Evolutionary conservation across 2,797 vertebrate genomes (phyloP).

Genomic region (Myiotriccus ornatus): DNA sequence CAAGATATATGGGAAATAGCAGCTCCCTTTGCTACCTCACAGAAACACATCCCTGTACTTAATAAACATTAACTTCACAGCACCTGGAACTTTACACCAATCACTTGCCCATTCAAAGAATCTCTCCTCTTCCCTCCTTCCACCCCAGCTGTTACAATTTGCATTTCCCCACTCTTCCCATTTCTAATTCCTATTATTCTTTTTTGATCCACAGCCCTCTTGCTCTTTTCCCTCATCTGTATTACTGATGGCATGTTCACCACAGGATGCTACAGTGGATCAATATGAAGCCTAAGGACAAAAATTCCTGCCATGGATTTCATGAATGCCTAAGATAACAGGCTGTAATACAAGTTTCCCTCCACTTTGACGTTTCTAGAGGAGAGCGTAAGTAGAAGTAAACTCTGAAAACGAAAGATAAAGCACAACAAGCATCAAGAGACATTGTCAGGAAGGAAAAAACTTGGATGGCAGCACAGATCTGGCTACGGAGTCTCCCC

Average conservation of each 20-base stretch:
- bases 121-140: background rate
- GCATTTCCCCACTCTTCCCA: background rate
- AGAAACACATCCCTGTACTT: background rate
- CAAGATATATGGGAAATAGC: slow-evolving; percentile 4
- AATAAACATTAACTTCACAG: slow-evolving; percentile 31
- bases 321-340: background rate
- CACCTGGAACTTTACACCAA: slow-evolving; percentile 1
- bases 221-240: background rate
- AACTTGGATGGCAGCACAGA: background rate
- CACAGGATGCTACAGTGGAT: background rate
- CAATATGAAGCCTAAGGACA: background rate
- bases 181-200: background rate
- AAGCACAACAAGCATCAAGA: background rate
- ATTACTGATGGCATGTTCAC: background rate
- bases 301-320: background rate
- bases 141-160: background rate
- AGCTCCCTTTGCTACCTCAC: background rate
- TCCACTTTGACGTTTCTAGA: background rate
- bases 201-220: background rate
- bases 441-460: background rate
- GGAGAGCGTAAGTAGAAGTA: background rate
- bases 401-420: background rate
- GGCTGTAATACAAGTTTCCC: background rate
- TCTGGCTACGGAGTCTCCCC: background rate
- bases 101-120: background rate